Percentiles rank a stretch among this genome's conserved stretches.
These are phyloP conservation scores for Tipula confusa DNA, from an alignment of 2,888 invertebrate species.

Conservation along the genomic window DNA sequence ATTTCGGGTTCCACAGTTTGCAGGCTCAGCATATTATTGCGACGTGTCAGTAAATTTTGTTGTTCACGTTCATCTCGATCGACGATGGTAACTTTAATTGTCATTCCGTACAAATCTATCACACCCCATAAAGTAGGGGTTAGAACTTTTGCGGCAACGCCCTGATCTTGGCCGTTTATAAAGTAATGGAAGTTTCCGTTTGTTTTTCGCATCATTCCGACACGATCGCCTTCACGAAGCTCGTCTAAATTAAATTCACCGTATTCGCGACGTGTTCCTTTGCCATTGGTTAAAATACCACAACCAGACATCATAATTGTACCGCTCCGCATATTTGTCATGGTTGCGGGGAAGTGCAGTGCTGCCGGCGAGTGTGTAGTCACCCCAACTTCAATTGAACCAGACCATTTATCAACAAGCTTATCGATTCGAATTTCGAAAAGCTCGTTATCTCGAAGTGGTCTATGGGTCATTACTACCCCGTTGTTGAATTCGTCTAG, in stretches of 20 bases:
- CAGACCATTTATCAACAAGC: constrained; percentile 91
- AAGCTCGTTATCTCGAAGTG: constrained; percentile 79
- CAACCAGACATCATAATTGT: constrained; percentile 97
- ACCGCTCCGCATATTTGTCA: constrained; percentile 92
- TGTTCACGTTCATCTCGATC: constrained; percentile 76
- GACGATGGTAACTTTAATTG: constrained; percentile 82
- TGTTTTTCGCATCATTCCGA: constrained; percentile 83
- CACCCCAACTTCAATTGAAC: constrained; percentile 69
- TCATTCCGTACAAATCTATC: constrained; percentile 92
- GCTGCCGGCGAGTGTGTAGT: constrained; percentile 88
- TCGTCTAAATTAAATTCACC: constrained; percentile 92
- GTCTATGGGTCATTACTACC: constrained; percentile 90
- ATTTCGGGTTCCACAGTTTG: constrained; percentile 34
- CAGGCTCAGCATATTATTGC: constrained; percentile 55
- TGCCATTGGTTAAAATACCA: constrained; percentile 93
- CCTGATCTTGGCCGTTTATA: constrained; percentile 90
- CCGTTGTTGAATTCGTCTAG: constrained; percentile 94
- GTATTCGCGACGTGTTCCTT: constrained; percentile 88
- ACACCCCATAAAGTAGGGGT: constrained; percentile 86
- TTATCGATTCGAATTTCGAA: constrained; percentile 93
- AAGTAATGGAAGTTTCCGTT: constrained; percentile 86
- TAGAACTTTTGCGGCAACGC: constrained; percentile 79
- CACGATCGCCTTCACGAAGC: constrained; percentile 84
- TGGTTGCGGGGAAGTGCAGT: constrained; percentile 90
- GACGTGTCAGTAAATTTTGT: constrained; percentile 66